Evolutionary conservation across 2,797 vertebrate genomes (phyloP).

Genomic region (Sus cebifrons): DNA sequence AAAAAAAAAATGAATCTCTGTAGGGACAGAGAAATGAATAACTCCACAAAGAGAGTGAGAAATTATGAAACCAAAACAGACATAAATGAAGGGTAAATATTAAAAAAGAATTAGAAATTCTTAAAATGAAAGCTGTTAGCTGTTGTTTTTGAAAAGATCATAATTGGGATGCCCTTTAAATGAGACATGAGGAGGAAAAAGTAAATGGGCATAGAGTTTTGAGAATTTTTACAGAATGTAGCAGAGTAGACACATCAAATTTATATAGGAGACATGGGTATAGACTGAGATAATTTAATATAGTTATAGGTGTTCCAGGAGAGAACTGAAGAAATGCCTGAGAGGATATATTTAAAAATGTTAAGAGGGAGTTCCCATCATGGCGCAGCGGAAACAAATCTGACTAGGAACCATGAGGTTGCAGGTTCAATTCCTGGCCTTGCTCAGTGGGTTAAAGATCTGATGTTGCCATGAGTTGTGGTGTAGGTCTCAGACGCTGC

Average conservation of each 20-base stretch:
- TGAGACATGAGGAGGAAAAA: background rate
- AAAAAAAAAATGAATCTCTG: background rate
- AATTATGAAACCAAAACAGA: slow-evolving; percentile 30
- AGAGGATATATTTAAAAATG: background rate
- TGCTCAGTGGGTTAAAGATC: no score
- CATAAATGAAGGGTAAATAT: background rate
- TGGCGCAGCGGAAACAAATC: no score
- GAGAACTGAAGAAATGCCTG: background rate
- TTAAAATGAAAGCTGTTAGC: background rate
- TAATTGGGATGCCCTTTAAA: slow-evolving; percentile 9
- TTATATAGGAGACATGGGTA: background rate
- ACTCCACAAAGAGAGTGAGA: background rate
- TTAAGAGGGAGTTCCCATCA: no score
- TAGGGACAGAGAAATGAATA: slow-evolving; percentile 2
- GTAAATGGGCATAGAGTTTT: background rate
- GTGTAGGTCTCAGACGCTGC: no score
- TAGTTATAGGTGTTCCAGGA: background rate
- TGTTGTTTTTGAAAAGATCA: background rate
- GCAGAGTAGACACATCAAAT: background rate
- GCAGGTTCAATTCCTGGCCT: no score
- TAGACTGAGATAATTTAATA: background rate
- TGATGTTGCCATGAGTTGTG: no score
- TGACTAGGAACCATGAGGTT: no score
- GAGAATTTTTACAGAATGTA: background rate
- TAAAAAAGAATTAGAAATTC: background rate